These are phyloP conservation scores for Anser cygnoides DNA, from an alignment of 2,113 vertebrate genomes.

Conservation along the genomic window DNA sequence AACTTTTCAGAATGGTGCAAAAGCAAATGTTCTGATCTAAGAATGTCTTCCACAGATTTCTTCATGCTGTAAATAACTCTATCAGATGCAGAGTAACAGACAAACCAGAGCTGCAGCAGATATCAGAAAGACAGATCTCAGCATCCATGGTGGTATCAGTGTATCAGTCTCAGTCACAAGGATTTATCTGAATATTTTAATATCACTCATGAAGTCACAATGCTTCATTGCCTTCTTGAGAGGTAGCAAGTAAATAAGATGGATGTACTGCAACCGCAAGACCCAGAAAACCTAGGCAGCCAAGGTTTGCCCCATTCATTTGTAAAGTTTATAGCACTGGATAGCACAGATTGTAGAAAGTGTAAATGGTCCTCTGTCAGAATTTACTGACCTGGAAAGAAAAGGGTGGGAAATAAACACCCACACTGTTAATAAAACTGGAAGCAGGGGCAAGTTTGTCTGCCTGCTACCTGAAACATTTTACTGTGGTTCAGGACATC, in stretches of 20 bases:
- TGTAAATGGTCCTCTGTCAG: constrained; percentile 51
- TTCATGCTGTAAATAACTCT: not conserved
- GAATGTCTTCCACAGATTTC: not conserved
- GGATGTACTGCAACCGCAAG: constrained; percentile 3
- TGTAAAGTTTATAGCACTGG: constrained; percentile 50
- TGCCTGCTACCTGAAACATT: constrained; percentile 31
- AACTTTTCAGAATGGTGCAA: not conserved
- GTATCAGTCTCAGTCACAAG: not conserved
- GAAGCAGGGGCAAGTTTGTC: not conserved
- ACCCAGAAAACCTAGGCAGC: not conserved
- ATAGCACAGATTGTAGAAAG: constrained; percentile 24
- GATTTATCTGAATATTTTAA: constrained; percentile 52
- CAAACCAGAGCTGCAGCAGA: not conserved
- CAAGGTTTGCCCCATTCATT: constrained; percentile 43
- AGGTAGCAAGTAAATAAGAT: constrained; percentile 49
- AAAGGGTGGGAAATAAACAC: constrained; percentile 47
- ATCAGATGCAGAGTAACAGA: not conserved
- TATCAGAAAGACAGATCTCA: not conserved
- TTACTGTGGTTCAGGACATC: constrained; percentile 21
- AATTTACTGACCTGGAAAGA: constrained; percentile 66
- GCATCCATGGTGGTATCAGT: not conserved
- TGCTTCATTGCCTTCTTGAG: constrained; percentile 34
- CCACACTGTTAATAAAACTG: constrained; percentile 50
- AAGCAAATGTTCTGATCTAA: not conserved
- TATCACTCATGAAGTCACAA: constrained; percentile 17